These are phyloP conservation scores for Cairina moschata DNA, from an alignment of 2,113 vertebrate genomes.

Conservation along the genomic window DNA sequence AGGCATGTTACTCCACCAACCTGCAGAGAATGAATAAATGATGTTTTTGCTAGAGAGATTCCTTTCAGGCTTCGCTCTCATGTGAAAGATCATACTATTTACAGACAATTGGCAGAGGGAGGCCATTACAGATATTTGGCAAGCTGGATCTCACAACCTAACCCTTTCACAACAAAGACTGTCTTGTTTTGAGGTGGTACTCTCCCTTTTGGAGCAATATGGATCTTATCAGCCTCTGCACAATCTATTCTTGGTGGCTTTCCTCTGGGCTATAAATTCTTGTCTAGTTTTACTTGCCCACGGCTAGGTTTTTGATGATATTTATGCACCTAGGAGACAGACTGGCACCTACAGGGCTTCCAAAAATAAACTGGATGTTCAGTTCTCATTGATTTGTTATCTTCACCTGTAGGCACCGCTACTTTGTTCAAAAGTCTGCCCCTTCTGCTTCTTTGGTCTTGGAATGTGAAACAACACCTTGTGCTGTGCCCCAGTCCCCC, in stretches of 20 bases:
- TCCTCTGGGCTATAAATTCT: constrained; percentile 57
- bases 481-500: not conserved
- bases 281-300: not conserved
- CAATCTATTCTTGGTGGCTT: constrained; percentile 32
- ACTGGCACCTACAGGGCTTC: constrained; percentile 22
- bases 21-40: not conserved
- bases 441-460: not conserved
- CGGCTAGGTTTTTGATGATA: constrained; percentile 18
- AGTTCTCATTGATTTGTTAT: not conserved
- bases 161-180: constrained; percentile 50
- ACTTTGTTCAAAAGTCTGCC: not conserved
- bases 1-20: not conserved
- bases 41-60: constrained; percentile 25
- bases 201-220: constrained; percentile 8
- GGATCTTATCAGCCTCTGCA: constrained; percentile 56
- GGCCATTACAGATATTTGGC: constrained; percentile 22
- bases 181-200: constrained; percentile 53
- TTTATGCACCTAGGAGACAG: constrained; percentile 23
- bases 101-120: constrained; percentile 28
- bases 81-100: constrained; percentile 32
- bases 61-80: constrained; percentile 22
- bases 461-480: not conserved
- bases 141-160: not conserved
- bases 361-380: not conserved
- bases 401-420: not conserved